Conservation (phyloP, 1,140 invertebrate species). For the Drosophila mauritiana region DNA sequence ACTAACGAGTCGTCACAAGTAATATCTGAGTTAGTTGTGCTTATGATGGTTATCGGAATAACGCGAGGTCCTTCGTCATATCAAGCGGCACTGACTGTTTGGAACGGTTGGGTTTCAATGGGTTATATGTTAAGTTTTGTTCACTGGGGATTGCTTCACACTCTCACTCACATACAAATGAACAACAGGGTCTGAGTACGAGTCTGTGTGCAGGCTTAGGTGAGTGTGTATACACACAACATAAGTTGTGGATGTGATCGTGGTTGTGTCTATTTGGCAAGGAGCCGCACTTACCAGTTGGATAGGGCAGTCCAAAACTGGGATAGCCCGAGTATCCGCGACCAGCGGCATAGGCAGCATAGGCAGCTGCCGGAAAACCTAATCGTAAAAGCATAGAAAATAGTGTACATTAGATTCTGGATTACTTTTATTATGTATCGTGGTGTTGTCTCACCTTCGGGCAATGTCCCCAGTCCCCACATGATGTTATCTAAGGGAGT, state of each 20-base stretch:
- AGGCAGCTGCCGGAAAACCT: conserved; percentile 96
- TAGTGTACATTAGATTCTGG: not conserved
- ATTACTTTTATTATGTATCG: not conserved
- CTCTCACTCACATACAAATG: conserved; percentile 58
- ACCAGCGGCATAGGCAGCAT: conserved; percentile 96
- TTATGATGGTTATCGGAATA: conserved; percentile 12
- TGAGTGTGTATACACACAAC: conserved; percentile 5
- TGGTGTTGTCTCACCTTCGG: conserved; percentile 92
- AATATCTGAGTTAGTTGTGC: conserved; percentile 40
- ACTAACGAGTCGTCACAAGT: conserved; percentile 8
- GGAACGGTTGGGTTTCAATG: conserved; percentile 70
- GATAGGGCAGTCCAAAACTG: conserved; percentile 98
- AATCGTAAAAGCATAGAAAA: conserved; percentile 41
- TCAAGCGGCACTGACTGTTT: conserved; percentile 75
- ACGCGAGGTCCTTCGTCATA: conserved; percentile 63
- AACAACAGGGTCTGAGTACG: conserved; percentile 8
- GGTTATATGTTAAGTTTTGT: conserved; percentile 26
- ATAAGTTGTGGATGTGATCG: conserved; percentile 18
- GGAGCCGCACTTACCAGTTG: conserved; percentile 92
- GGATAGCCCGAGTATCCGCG: conserved; percentile 97
- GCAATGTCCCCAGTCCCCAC: conserved; percentile 98
- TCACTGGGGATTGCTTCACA: conserved; percentile 43
- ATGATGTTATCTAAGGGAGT: conserved; percentile 93
- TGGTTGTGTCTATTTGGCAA: conserved; percentile 14
- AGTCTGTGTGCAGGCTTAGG: conserved; percentile 14